A percentile compares a stretch with the other conserved stretches of the same genome.
Evolutionary conservation across 2,888 invertebrate genomes (phyloP).

Genomic region (Hypercompe scribonia): DNA sequence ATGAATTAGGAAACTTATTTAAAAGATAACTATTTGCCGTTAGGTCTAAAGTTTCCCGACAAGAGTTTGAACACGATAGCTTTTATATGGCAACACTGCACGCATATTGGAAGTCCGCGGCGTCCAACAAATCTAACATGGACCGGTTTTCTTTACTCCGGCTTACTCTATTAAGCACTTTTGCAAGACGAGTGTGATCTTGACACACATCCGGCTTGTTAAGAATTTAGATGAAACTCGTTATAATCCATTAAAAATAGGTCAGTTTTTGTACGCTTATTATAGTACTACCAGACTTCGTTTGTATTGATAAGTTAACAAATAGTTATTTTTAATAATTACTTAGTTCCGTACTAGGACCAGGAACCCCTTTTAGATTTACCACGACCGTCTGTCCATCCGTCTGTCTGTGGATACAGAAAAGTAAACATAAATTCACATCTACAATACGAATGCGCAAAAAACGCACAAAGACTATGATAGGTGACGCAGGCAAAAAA

Average conservation of each 20-base stretch:
- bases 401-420: too few relatives aligned
- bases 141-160: constrained; percentile 16
- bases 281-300: not conserved
- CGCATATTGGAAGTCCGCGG: not conserved
- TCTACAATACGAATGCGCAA: too few relatives aligned
- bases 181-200: not conserved
- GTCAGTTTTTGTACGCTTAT: not conserved
- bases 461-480: too few relatives aligned
- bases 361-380: too few relatives aligned
- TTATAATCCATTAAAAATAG: not conserved
- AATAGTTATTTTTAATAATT: too few relatives aligned
- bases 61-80: not conserved
- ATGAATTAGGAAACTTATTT: too few relatives aligned
- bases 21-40: too few relatives aligned
- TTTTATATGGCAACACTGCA: not conserved
- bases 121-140: not conserved
- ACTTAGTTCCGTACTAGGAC: too few relatives aligned
- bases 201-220: not conserved
- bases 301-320: too few relatives aligned
- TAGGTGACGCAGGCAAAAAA: too few relatives aligned
- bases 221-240: not conserved
- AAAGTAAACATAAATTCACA: too few relatives aligned
- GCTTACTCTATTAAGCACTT: not conserved
- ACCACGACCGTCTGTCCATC: too few relatives aligned
- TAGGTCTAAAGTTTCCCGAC: not conserved